Base-by-base conservation (phyloP, 2,113 vertebrate genomes). In the Phrynosoma platyrhinos region DNA sequence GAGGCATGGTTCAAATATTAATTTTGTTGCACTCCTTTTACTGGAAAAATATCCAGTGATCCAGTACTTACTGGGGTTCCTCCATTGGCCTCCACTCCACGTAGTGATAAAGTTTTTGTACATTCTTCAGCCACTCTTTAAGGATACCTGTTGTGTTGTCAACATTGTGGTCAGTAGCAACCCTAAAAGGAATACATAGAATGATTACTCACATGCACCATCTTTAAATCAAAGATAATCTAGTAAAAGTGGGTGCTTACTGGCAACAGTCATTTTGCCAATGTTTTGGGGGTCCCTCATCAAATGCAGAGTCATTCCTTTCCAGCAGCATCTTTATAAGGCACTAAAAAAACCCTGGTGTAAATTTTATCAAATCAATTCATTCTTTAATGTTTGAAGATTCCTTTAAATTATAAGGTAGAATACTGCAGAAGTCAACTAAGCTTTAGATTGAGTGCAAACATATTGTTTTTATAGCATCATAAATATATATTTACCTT, bases 61-160 rank as follows among this genome's bases (percentile, higher is more conserved):
- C 66, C 13, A 47, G 69, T 87, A 97, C 98, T 98, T 93, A 99
- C 99, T 75, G 96, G 0, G 98, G 99, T 1, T 98, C 97, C 12
- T 98, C 97, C 98, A 99, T 97, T 0, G 98, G 98, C 53, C 98
- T 97, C 99, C 98, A 99, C 93, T 99, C 99, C 90, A 99, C 98
- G 0, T 98, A 98, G 6, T 99, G 99, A 91, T 99, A 99, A 40
- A 97, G 58, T 21, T 90, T 95, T 96, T 98, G 98, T 1, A 98
- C 98, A 0, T 93, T 96, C 92, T 96, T 98, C 95, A 99, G 93
- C 99, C 99, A 99, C 90, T 99, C 98, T 89, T 96, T 97, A 91
- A 99, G 95, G 89, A 99, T 94, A 20, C 97, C 98, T 0, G 98
- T 98, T 76, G 98, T 99, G 91, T 99, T 99, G 95, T 99, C 99